Percentiles rank a stretch among this genome's conserved stretches.
phyloP scores from a whole-genome alignment of 2,888 invertebrate species.

The Dryadula phaetusa region DNA sequence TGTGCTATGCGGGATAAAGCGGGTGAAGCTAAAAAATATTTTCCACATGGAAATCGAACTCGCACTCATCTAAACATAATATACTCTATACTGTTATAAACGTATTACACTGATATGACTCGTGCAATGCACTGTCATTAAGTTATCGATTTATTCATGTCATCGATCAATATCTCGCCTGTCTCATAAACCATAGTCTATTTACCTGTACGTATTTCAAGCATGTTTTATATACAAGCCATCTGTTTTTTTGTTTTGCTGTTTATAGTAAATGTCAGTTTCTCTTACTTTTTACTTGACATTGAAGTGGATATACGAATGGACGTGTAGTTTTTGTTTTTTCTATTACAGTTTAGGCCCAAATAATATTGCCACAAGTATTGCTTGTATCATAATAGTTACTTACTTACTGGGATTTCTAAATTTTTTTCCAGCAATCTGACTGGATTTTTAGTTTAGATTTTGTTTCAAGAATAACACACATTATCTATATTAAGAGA shows the following conservation, averaged over 20 bases:
- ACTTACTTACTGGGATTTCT: no score
- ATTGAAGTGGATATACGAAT: not conserved
- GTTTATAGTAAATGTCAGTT: not conserved
- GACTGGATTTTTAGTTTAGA: no score
- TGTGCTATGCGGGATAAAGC: no score
- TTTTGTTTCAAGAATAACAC: no score
- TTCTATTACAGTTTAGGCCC: no score
- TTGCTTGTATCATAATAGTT: no score
- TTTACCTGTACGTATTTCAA: conserved; percentile 13
- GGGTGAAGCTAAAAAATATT: no score
- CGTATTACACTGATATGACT: conserved; percentile 10
- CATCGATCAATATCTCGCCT: conserved; percentile 20
- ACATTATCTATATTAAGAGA: no score
- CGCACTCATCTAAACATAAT: no score
- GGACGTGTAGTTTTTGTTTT: no score
- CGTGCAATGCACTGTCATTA: conserved; percentile 20
- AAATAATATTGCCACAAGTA: no score
- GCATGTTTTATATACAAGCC: not conserved
- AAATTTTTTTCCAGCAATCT: no score
- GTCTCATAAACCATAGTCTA: conserved; percentile 12
- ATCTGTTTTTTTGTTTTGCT: not conserved
- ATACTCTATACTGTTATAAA: conserved; percentile 10
- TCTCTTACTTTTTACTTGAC: not conserved
- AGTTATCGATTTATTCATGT: conserved; percentile 21
- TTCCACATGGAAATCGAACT: not conserved